Evolutionary conservation across 2,888 invertebrate genomes (phyloP), one percentile per base, ranked within the genome.

Genomic region (Torymus tubicola): DNA sequence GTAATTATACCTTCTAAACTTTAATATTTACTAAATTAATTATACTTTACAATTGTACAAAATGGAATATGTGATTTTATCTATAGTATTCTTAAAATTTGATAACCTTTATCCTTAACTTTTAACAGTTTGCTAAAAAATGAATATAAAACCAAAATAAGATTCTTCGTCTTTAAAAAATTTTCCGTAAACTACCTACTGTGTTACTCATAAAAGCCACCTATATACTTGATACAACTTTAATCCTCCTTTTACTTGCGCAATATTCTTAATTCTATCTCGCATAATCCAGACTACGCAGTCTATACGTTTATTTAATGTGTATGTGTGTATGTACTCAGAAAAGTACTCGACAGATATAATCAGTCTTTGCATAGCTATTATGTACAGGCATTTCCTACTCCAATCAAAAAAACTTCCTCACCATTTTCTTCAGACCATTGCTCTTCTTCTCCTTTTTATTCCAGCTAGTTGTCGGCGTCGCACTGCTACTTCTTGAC

Each of bases 381-480:
- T 68, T 80, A 74, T 74, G 10, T 82, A 82, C 77, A 82, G 61
- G 76, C 65, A 50, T 21, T 73, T 81, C 79, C 83, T 87, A 89
- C 85, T 92, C 92, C 84, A 88, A 89, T 93, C 93, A 95, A 92
- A 96, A 96, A 89, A 96, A 94, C 92, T 95, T 96, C 86, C 94
- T 95, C 88, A 96, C 93, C 89, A 96, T 94, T 91, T 94, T 95
- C 90, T 94, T 96, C 84, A 96, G 92, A 87, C 94, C 93, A 87
- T 94, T 94, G 86, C 92, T 92, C 89, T 94, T 95, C 87, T 93
- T 94, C 83, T 92, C 91, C 86, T 94, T 94, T 81, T 91, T 92
- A 55, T 86, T 84, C 14, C 88, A 83, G 53, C 86, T 84, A 3
- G 84, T 80, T 0, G 85, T 85, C 2, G 86, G 85, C 11, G 87